Evolutionary conservation across 1,140 invertebrate genomes (phyloP).

Genomic region (Aleiodes sp.): DNA sequence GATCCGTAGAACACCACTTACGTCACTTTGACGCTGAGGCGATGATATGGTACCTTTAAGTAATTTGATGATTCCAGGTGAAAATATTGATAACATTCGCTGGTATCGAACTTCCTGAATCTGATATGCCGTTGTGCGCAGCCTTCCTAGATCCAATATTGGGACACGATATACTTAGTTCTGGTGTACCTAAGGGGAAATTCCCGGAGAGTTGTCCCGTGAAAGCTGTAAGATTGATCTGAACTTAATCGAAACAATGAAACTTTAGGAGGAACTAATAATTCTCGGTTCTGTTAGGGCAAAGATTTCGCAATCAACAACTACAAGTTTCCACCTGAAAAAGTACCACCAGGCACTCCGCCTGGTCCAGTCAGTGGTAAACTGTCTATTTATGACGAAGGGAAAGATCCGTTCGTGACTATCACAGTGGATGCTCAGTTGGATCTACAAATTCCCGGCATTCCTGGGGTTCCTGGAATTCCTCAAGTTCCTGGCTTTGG

Average conservation of each 20-base stretch:
- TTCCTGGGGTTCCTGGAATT: no score
- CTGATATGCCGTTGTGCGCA: slow-evolving; percentile 4
- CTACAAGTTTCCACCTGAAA: not conserved
- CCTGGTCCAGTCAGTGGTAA: not conserved
- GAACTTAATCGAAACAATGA: not conserved
- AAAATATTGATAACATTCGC: not conserved
- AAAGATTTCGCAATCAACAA: not conserved
- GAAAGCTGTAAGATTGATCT: slow-evolving; percentile 3
- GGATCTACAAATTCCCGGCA: not conserved
- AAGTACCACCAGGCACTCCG: not conserved
- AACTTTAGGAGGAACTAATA: not conserved
- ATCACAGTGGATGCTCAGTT: not conserved
- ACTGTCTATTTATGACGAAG: not conserved
- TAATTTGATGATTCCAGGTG: not conserved
- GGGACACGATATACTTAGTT: not conserved
- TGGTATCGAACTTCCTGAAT: not conserved
- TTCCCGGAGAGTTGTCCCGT: slow-evolving; percentile 15
- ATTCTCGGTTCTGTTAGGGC: not conserved
- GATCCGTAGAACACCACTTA: no score
- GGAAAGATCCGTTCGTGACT: not conserved
- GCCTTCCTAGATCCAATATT: slow-evolving; percentile 5
- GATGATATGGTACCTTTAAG: not conserved
- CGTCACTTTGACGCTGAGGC: no score
- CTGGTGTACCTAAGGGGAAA: not conserved
- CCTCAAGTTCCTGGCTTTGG: no score